phyloP scores from a whole-genome alignment of 2,888 invertebrate genomes.

The Epinotia ramella region DNA sequence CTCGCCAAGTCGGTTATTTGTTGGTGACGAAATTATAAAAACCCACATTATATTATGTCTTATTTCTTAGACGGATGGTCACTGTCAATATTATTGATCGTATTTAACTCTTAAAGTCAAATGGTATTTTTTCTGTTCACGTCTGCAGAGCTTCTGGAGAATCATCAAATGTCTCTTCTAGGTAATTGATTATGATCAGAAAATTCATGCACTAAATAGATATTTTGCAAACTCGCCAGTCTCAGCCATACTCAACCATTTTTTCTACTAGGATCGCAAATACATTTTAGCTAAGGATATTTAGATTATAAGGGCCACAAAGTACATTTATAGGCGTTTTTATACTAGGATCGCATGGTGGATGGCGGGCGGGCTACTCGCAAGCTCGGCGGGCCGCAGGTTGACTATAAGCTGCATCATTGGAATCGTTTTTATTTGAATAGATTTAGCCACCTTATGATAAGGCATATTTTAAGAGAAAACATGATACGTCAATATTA shows the following conservation, averaged over 20 bases:
- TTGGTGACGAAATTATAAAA: conserved; percentile 38
- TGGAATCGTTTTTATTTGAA: neutral
- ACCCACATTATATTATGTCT: conserved; percentile 13
- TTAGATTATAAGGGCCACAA: too few species aligned
- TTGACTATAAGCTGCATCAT: neutral
- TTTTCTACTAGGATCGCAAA: too few species aligned
- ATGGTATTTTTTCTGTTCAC: neutral
- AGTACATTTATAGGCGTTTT: too few species aligned
- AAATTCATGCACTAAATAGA: neutral
- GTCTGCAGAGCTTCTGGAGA: neutral
- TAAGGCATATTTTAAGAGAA: neutral
- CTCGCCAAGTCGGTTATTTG: conserved; percentile 30
- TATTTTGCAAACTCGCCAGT: neutral
- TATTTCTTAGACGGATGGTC: neutral
- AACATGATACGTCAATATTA: neutral
- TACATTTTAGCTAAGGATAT: too few species aligned
- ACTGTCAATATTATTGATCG: conserved; percentile 8
- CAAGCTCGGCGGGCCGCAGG: too few species aligned
- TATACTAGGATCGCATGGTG: too few species aligned
- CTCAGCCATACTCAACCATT: too few species aligned
- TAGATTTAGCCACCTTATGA: neutral
- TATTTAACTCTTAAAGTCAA: neutral
- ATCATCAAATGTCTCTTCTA: neutral
- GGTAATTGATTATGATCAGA: neutral
- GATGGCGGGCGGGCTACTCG: too few species aligned